Conservation (phyloP, 1,140 invertebrate species). For the Papilio dardanus region DNA sequence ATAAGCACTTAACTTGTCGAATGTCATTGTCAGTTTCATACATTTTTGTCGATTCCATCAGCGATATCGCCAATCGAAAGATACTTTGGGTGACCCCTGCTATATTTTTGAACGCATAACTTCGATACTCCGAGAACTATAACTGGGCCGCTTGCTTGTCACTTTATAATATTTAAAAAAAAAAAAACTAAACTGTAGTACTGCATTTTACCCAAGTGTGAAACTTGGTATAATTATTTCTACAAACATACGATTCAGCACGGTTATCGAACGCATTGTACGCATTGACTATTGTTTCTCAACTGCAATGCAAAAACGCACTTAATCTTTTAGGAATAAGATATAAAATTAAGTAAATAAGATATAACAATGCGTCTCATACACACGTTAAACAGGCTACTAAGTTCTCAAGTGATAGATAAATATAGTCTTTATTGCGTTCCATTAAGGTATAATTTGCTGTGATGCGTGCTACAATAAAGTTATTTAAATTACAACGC, state of each 20-base stretch:
- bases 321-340: slow-evolving; percentile 6
- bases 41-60: no score
- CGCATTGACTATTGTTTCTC: slow-evolving; percentile 28
- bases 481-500: not conserved
- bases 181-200: not conserved
- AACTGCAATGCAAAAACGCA: slow-evolving; percentile 22
- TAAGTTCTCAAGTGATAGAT: not conserved
- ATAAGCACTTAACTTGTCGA: no score
- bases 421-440: not conserved
- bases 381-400: slow-evolving; percentile 12
- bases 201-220: not conserved
- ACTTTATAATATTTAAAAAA: no score
- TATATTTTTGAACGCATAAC: no score
- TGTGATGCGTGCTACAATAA: not conserved
- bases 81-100: no score
- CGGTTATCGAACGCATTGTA: slow-evolving; percentile 30
- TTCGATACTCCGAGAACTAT: no score
- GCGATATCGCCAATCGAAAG: no score
- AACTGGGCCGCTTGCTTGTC: no score
- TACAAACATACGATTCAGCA: slow-evolving; percentile 41
- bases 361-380: not conserved
- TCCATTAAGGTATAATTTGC: not conserved
- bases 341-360: not conserved
- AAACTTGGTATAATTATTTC: slow-evolving; percentile 24
- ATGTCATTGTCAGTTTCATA: no score